A percentile compares a stretch with the other conserved stretches of the same genome.
Evolutionary conservation across 2,888 invertebrate genomes (phyloP).

Genomic region (Notodonta dromedarius): DNA sequence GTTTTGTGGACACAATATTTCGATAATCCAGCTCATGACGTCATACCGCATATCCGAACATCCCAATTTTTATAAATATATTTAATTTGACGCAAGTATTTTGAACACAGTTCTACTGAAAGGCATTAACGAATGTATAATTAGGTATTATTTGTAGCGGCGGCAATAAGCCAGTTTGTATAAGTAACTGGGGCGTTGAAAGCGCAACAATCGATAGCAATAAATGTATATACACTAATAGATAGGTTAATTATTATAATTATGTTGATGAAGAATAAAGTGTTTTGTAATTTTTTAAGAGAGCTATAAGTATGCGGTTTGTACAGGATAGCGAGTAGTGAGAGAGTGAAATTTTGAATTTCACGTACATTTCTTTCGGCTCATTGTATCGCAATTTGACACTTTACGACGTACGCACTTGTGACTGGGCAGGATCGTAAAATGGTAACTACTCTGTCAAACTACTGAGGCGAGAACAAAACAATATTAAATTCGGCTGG

Average conservation of each 20-base stretch:
- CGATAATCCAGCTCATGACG: neutral
- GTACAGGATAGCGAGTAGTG: slow-evolving; percentile 68
- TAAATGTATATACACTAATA: slow-evolving; percentile 79
- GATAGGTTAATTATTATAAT: slow-evolving; percentile 79
- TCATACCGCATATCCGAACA: neutral
- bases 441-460: slow-evolving; percentile 41
- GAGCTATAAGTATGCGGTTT: slow-evolving; percentile 76
- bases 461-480: slow-evolving; percentile 8
- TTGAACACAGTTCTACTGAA: slow-evolving; percentile 53
- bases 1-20: slow-evolving; percentile 18
- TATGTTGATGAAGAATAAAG: slow-evolving; percentile 56
- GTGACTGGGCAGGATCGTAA: slow-evolving; percentile 55
- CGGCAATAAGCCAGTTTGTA: slow-evolving; percentile 73
- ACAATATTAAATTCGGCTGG: neutral
- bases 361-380: slow-evolving; percentile 68
- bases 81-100: slow-evolving; percentile 17
- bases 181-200: slow-evolving; percentile 71
- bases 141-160: slow-evolving; percentile 64
- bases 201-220: slow-evolving; percentile 82
- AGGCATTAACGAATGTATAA: slow-evolving; percentile 50
- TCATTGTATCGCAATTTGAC: slow-evolving; percentile 52
- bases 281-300: slow-evolving; percentile 80
- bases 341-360: slow-evolving; percentile 78
- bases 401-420: slow-evolving; percentile 57
- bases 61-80: neutral